Evolutionary conservation across 2,888 invertebrate species (phyloP).

Genomic region (Mamestra brassicae): DNA sequence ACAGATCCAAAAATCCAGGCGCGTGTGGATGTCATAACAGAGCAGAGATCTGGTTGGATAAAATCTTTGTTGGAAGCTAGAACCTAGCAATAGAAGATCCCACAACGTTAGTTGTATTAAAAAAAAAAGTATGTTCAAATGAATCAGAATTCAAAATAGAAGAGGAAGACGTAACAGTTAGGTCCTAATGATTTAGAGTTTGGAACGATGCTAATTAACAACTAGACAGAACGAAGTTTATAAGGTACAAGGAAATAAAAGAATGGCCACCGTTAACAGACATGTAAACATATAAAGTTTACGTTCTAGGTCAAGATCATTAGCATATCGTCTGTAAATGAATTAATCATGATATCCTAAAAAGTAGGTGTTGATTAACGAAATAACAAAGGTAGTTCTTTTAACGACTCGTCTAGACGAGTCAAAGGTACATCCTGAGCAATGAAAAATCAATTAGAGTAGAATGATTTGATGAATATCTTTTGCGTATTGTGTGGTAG

Average conservation of each 20-base stretch:
- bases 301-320: slow-evolving; percentile 54
- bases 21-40: not conserved
- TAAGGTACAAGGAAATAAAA: slow-evolving; percentile 43
- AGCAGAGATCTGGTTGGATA: not conserved
- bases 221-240: slow-evolving; percentile 26
- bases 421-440: slow-evolving; percentile 1
- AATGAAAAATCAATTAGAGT: slow-evolving; percentile 1
- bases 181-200: slow-evolving; percentile 2
- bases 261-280: slow-evolving; percentile 45
- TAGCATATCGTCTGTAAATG: slow-evolving; percentile 50
- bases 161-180: not conserved
- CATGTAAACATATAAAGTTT: slow-evolving; percentile 30
- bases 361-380: slow-evolving; percentile 22
- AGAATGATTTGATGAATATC: not conserved
- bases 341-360: slow-evolving; percentile 51
- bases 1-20: no score
- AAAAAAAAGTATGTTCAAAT: not conserved
- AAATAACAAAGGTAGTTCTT: slow-evolving; percentile 32
- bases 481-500: not conserved
- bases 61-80: not conserved
- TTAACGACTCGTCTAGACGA: slow-evolving; percentile 28
- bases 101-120: not conserved
- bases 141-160: not conserved
- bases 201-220: not conserved
- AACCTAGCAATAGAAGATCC: not conserved